Evolutionary conservation across 2,113 vertebrate genomes (phyloP), one percentile per base, ranked within the genome.

Genomic region (Pogona vitticeps): DNA sequence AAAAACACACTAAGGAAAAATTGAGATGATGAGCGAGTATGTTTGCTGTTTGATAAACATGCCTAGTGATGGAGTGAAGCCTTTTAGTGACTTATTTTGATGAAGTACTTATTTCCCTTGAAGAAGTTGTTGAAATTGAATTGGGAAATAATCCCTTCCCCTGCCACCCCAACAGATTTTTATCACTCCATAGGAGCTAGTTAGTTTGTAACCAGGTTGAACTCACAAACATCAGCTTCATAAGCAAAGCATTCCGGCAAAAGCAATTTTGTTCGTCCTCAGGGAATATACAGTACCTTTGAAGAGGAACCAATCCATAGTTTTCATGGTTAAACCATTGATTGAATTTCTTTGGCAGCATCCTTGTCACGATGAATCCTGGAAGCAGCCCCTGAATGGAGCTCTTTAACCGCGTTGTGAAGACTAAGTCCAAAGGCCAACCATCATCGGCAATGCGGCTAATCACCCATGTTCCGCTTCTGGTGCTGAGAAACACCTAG

Each of bases 401-500:
- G n/a, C 31, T 71, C n/a, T 28, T 91, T 76, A 94, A 82, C 40
- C 97, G 96, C 23, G 90, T 96, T 72, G 94, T 86, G 3, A 67
- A 28, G 0, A 67, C 38, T 87, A 97, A 92, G 90, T 98, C 98
- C 85, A 96, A 6, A 26, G 98, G 98, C 23, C 97, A 92, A n/a
- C 98, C 98, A 36, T 84, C 80, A 15, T 65, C 75, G 0, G 92
- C 95, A 94, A 97, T 91, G 12, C 96, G 96, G 68, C 97, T 90
- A 0, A 96, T 1, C 72, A 98, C 94, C 98, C 98, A 98, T n/a
- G 96, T 84, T 0, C 97, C 98, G 1, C 93, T 71, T n/a, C 97
- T 96, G 52, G 96, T 98, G 91, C 98, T 98, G 82, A 98, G 92
- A 86, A 97, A 98, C 0, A 97, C 97, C 98, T 98, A 91, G 36